These are phyloP conservation scores for Anguilla megastoma DNA, from an alignment of 2,797 vertebrate species.

Conservation along the genomic window DNA sequence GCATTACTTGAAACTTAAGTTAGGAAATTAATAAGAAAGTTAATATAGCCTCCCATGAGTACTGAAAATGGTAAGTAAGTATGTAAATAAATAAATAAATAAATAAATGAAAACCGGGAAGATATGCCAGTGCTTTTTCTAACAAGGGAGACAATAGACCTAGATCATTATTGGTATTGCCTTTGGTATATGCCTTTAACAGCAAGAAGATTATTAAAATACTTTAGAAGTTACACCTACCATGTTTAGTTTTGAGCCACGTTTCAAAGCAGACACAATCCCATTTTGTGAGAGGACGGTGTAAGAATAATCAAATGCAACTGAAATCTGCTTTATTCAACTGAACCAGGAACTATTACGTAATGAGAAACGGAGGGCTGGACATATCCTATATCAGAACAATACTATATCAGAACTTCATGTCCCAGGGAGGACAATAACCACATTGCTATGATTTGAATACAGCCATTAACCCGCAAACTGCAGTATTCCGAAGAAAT, in stretches of 20 bases:
- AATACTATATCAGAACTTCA: neutral
- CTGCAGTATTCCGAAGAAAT: neutral
- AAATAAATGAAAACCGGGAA: neutral
- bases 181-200: neutral
- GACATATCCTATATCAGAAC: neutral
- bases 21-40: neutral
- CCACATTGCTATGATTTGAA: neutral
- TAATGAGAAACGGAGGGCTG: conserved; percentile 9
- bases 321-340: neutral
- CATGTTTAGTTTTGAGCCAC: neutral
- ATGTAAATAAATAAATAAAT: neutral
- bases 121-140: neutral
- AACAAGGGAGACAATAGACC: neutral
- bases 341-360: neutral
- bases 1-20: neutral
- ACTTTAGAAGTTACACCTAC: neutral
- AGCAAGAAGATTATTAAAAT: conserved; percentile 1
- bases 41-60: neutral
- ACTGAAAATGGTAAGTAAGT: neutral
- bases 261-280: neutral
- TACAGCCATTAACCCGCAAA: neutral
- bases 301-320: neutral
- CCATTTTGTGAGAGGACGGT: neutral
- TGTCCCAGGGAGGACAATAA: neutral
- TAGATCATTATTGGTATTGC: neutral